Percentiles rank a stretch among this genome's conserved stretches.
These are phyloP conservation scores for Hirudinaria manillensis DNA, from an alignment of 2,888 invertebrate species.

Conservation along the genomic window DNA sequence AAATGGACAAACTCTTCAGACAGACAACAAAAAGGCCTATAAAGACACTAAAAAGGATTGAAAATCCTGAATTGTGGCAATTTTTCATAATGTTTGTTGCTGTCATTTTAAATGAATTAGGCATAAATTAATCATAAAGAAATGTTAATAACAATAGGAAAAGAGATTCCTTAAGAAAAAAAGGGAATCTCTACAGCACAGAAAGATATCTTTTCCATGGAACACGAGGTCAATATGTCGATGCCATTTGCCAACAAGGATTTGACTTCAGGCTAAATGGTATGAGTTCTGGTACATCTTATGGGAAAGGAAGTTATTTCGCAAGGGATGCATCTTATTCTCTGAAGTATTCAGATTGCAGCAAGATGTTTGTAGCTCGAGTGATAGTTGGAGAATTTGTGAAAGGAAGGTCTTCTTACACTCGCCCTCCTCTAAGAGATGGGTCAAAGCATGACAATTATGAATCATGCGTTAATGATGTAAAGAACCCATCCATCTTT, in stretches of 20 bases:
- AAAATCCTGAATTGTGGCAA: constrained; percentile 42
- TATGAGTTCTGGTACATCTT: constrained; percentile 40
- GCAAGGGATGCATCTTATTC: constrained; percentile 41
- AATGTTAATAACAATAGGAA: background rate
- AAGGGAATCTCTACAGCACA: constrained; percentile 9
- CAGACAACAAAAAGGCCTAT: constrained; percentile 17
- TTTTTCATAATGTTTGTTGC: constrained; percentile 39
- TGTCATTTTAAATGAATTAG: background rate
- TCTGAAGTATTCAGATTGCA: constrained; percentile 31
- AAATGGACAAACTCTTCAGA: constrained; percentile 22
- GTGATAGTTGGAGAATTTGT: constrained; percentile 45
- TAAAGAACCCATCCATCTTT: constrained; percentile 41
- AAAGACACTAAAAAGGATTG: constrained; percentile 35
- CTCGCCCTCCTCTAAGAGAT: constrained; percentile 43
- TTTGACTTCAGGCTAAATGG: constrained; percentile 47
- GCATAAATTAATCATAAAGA: background rate
- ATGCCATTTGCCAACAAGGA: constrained; percentile 45
- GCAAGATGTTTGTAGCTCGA: constrained; percentile 41
- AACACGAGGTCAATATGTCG: constrained; percentile 40
- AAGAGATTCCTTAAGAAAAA: constrained; percentile 12
- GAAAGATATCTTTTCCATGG: constrained; percentile 44
- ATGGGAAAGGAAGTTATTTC: constrained; percentile 47
- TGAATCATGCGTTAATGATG: constrained; percentile 45
- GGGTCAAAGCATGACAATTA: constrained; percentile 44
- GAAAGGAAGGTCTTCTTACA: constrained; percentile 36